Conservation (phyloP, 2,888 invertebrate species). For the Spodoptera littoralis region DNA sequence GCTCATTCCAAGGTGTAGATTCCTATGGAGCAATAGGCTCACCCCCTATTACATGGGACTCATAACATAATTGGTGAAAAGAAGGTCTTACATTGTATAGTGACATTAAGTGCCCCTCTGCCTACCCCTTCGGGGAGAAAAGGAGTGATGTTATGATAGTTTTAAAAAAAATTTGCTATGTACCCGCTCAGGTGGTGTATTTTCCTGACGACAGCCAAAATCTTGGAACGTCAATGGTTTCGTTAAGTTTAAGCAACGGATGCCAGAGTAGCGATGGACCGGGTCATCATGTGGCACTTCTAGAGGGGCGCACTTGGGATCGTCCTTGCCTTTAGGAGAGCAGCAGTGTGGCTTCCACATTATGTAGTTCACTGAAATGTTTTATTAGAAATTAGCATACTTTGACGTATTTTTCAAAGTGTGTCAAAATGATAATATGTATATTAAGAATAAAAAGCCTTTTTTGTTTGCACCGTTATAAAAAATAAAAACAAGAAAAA, state of each 20-base stretch:
- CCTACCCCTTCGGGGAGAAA: too few relatives aligned
- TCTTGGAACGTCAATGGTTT: slow-evolving; percentile 58
- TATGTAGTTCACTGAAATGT: slow-evolving; percentile 30
- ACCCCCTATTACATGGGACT: too few relatives aligned
- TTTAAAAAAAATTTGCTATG: not conserved
- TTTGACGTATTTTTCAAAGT: too few relatives aligned
- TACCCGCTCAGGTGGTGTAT: slow-evolving; percentile 18
- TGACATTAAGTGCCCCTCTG: too few relatives aligned
- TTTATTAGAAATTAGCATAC: too few relatives aligned
- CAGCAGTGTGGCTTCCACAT: slow-evolving; percentile 52
- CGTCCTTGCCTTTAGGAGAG: slow-evolving; percentile 50
- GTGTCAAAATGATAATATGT: not conserved
- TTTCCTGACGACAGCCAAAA: slow-evolving; percentile 14
- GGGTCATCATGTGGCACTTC: slow-evolving; percentile 62
- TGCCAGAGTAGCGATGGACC: slow-evolving; percentile 62
- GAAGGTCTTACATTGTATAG: too few relatives aligned
- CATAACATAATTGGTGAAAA: too few relatives aligned
- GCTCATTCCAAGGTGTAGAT: too few relatives aligned
- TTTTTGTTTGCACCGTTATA: too few relatives aligned
- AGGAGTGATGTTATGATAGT: too few relatives aligned
- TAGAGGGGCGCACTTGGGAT: slow-evolving; percentile 58
- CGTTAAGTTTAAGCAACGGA: slow-evolving; percentile 64
- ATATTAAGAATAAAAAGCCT: too few relatives aligned
- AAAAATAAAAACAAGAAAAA: not conserved
- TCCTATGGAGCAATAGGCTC: too few relatives aligned